Evolutionary conservation across 2,113 vertebrate species (phyloP), one percentile per base, ranked within the genome.

Genomic region (Eulacestoma nigropectus): DNA sequence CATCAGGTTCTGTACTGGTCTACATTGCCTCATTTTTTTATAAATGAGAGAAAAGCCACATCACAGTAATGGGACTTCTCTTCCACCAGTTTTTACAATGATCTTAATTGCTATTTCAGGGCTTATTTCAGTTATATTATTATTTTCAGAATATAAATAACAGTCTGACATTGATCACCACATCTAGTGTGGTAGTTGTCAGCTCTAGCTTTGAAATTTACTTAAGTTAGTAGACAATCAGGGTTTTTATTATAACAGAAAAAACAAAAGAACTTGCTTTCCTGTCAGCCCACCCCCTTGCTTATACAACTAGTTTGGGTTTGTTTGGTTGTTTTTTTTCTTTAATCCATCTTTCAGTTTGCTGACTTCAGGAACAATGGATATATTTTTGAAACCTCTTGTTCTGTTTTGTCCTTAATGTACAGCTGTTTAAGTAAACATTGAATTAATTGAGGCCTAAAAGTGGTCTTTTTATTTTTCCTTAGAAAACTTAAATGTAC

Each of bases 91-190:
- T 91, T 94, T 94, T 80, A 67, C 23, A 39, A 30, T 41, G 3
- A 37, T 68, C 25, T 60, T 82, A 77, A 89, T 74, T 92, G 69
- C 69, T 84, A 25, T 89, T 87, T 94, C 37, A 29, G 42, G 53
- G 44, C 27, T 92, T 72, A 52, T 55, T 63, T 70, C 25, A 87
- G 29, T 87, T 77, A 52, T 56, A 57, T 67, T 82, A 35, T n/a
- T 49, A 17, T 78, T 95, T 97, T 93, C 53, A 95, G 91, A 91
- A 32, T 67, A 82, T 56, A 55, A 79, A 32, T 56, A 90, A 27
- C 16, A 46, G 29, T 63, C 32, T 81, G 64, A 74, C 22, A 72
- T 76, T 12, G 8, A 11, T 47, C 16, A 63, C 33, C 17, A 47
- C 68, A 8, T 52, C 23, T 69, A 8, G 6, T 82, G 41, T 67